Evolutionary conservation across 2,888 invertebrate species (phyloP).

Genomic region (Scaptomyza caliginosa): DNA sequence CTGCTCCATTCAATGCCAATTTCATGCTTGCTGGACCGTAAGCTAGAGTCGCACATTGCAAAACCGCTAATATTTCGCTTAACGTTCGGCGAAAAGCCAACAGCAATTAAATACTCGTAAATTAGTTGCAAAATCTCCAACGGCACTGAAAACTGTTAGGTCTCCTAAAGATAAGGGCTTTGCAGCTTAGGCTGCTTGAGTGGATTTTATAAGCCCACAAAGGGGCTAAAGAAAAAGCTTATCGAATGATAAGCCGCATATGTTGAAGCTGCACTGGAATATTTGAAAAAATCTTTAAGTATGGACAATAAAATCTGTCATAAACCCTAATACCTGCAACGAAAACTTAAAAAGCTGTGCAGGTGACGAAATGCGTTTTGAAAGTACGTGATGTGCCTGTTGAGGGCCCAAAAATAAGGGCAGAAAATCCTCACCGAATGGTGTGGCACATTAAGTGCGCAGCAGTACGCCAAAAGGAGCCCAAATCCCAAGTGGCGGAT

Average conservation of each 20-base stretch:
- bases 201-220: conserved; percentile 4
- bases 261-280: too few relatives aligned
- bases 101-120: conserved; percentile 59
- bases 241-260: too few relatives aligned
- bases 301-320: too few relatives aligned
- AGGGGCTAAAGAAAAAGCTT: not conserved
- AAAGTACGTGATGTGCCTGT: conserved; percentile 69
- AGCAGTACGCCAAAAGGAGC: conserved; percentile 1
- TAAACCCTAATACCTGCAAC: too few relatives aligned
- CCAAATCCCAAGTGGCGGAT: conserved; percentile 55
- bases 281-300: conserved; percentile 9
- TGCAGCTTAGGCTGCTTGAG: conserved; percentile 18
- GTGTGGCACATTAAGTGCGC: conserved; percentile 48
- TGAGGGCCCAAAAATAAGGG: conserved; percentile 47
- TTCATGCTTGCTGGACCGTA: conserved; percentile 43
- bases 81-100: conserved; percentile 43
- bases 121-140: conserved; percentile 44
- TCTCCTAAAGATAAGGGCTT: rapidly evolving
- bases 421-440: conserved; percentile 23
- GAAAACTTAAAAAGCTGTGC: too few relatives aligned
- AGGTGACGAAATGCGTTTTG: conserved; percentile 75
- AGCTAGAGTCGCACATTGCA: conserved; percentile 31
- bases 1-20: conserved; percentile 43
- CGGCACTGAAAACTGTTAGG: not conserved
- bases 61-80: conserved; percentile 55